Conservation (phyloP, 1,140 invertebrate species). For the Drosophila ananassae region DNA sequence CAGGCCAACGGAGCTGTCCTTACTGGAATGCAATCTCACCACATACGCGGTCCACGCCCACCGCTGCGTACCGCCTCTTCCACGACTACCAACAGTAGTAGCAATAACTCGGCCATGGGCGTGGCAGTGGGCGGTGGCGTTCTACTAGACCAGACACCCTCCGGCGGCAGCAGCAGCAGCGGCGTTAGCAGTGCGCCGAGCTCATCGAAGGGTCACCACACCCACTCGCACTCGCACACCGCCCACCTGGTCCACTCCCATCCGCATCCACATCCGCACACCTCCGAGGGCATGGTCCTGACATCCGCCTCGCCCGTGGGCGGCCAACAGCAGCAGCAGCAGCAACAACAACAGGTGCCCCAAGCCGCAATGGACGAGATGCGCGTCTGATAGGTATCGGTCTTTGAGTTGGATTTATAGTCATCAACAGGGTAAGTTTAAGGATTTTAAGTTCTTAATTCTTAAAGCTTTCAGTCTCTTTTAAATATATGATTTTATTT, state of each 20-base stretch:
- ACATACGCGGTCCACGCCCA: conserved; percentile 81
- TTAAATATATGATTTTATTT: background rate
- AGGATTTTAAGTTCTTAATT: background rate
- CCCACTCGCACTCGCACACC: conserved; percentile 63
- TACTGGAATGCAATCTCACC: conserved; percentile 70
- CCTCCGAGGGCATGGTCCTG: conserved; percentile 83
- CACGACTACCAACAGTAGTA: conserved; percentile 82
- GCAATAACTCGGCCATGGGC: conserved; percentile 69
- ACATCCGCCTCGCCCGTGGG: conserved; percentile 54
- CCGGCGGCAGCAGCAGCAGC: conserved; percentile 85
- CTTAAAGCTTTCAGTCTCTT: background rate
- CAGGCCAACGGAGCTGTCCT: conserved; percentile 76
- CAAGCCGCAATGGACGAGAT: conserved; percentile 92
- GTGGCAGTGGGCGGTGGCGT: conserved; percentile 45
- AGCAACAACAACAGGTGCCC: conserved; percentile 86
- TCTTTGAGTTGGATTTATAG: conserved; percentile 84
- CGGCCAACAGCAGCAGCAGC: conserved; percentile 61
- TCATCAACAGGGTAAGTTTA: conserved; percentile 76
- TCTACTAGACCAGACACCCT: conserved; percentile 80
- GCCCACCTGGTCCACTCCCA: conserved; percentile 60
- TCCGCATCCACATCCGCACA: conserved; percentile 8
- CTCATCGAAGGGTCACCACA: conserved; percentile 85
- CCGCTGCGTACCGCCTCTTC: conserved; percentile 81
- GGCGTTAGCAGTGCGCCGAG: conserved; percentile 84
- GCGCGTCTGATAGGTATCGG: conserved; percentile 91